Evolutionary conservation across 2,797 vertebrate genomes (phyloP).

Genomic region (Liasis olivaceus): DNA sequence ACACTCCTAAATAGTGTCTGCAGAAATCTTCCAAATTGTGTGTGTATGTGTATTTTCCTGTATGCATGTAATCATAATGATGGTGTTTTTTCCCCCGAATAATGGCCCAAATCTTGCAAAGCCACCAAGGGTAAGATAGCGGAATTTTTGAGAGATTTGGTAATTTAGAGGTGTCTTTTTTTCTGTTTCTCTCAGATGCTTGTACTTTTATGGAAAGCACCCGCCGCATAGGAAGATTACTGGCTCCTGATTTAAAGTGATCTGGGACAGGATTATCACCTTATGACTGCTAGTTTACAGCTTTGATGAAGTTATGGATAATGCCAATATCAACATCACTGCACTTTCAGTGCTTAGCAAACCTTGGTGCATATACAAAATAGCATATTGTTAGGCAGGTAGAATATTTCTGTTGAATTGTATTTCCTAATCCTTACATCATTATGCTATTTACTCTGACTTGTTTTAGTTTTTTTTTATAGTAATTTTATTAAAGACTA

Average conservation of each 20-base stretch:
- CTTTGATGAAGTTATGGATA: not conserved
- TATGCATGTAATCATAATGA: not conserved
- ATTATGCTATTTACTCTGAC: not conserved
- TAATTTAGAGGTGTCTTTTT: not conserved
- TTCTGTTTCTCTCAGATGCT: not conserved
- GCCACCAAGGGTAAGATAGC: not conserved
- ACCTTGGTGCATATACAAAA: not conserved
- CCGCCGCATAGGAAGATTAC: not conserved
- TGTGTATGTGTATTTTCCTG: not conserved
- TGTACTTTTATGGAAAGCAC: not conserved
- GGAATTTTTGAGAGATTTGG: not conserved
- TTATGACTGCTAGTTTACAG: not conserved
- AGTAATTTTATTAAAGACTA: not conserved
- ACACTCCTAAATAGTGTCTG: too few relatives aligned
- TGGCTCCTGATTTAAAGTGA: not conserved
- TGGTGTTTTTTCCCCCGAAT: rapidly evolving
- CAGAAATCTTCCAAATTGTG: not conserved
- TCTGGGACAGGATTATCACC: not conserved
- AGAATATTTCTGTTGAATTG: not conserved
- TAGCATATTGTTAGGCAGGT: not conserved
- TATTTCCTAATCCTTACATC: not conserved
- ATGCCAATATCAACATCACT: not conserved
- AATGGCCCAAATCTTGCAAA: not conserved
- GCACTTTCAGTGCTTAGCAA: not conserved
- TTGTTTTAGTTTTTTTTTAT: not conserved